Conservation (phyloP, 2,113 vertebrate species). For the Agelaius tricolor region DNA sequence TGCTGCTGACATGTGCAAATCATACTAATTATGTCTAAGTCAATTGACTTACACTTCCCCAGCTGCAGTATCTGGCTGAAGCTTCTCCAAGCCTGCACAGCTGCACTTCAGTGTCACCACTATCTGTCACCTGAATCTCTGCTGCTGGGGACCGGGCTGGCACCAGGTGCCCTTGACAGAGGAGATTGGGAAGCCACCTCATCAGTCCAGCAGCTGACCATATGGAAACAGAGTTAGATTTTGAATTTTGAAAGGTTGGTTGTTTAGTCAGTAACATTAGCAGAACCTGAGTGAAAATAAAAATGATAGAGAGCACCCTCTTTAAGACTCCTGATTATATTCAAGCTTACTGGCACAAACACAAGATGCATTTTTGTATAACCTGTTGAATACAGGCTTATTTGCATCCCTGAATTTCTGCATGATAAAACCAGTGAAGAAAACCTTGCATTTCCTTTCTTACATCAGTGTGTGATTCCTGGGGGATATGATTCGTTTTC, state of each 20-base stretch:
- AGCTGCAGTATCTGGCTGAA: not conserved
- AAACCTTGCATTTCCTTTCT: constrained; percentile 3
- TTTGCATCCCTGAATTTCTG: not conserved
- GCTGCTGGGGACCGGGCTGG: not conserved
- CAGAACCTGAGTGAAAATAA: not conserved
- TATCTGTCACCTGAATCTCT: not conserved
- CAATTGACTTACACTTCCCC: not conserved
- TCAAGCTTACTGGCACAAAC: not conserved
- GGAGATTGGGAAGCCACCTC: not conserved
- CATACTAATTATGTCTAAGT: not conserved
- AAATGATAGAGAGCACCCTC: not conserved
- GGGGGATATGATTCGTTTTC: not conserved
- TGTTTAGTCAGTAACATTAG: not conserved
- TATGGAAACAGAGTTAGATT: not conserved
- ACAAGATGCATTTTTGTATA: not conserved
- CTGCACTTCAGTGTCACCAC: not conserved
- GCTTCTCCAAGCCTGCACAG: not conserved
- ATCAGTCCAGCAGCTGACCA: not conserved
- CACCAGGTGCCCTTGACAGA: not conserved
- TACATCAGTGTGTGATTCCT: constrained; percentile 15
- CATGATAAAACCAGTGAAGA: not conserved
- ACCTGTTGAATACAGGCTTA: not conserved
- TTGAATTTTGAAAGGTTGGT: not conserved
- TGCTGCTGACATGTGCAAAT: not conserved
- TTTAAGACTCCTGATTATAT: not conserved